phyloP scores from a whole-genome alignment of 2,113 vertebrate species.

The Sphyrna mokarran region DNA sequence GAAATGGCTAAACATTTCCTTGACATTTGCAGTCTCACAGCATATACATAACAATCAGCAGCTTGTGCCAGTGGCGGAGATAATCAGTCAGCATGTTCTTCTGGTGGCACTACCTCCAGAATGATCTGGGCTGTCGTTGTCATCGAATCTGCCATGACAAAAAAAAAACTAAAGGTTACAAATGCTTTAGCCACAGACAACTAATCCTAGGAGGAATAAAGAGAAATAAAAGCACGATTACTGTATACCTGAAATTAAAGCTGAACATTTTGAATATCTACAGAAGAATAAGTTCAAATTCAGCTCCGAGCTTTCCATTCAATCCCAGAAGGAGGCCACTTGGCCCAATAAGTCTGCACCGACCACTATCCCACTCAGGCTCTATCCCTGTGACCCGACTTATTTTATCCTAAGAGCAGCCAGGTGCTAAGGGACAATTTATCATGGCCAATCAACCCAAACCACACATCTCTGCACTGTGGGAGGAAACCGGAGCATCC shows the following conservation, averaged over 20 bases:
- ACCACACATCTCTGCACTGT: too few species aligned
- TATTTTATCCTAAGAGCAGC: too few species aligned
- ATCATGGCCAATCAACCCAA: too few species aligned
- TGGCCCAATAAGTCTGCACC: too few species aligned
- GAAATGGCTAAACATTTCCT: neutral
- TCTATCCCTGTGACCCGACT: too few species aligned
- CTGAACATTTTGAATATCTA: neutral
- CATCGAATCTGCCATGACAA: neutral
- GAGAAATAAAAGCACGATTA: neutral
- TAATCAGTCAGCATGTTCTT: neutral
- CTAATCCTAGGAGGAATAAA: neutral
- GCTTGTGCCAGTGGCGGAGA: neutral
- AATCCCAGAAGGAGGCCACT: too few species aligned
- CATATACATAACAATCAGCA: neutral
- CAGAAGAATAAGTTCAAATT: neutral
- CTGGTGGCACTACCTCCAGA: slow-evolving; percentile 13
- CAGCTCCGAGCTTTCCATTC: neutral
- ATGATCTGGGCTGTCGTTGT: slow-evolving; percentile 10
- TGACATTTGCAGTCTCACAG: neutral
- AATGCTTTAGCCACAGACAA: neutral
- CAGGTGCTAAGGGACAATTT: too few species aligned
- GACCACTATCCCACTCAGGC: too few species aligned
- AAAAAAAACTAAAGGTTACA: neutral
- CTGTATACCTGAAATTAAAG: neutral
- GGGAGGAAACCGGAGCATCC: too few species aligned